phyloP scores from a whole-genome alignment of 2,113 vertebrate genomes.

The Urocynchramus pylzowi region DNA sequence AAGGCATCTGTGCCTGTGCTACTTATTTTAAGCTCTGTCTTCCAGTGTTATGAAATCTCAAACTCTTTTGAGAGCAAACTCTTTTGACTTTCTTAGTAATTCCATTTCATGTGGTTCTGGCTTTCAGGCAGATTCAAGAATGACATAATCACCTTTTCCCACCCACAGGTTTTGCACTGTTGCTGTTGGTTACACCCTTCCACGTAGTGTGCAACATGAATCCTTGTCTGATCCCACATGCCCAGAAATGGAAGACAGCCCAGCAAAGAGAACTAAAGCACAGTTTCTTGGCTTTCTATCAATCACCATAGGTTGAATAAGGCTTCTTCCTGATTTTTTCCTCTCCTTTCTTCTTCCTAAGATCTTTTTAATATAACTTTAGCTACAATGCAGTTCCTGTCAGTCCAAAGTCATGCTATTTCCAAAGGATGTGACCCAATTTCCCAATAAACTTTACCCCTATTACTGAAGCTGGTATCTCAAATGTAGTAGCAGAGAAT shows the following conservation, averaged over 20 bases:
- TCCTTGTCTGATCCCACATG: background rate
- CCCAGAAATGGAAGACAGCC: conserved; percentile 23
- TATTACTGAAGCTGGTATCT: background rate
- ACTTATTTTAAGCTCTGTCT: conserved; percentile 38
- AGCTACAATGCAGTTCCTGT: background rate
- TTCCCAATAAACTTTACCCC: background rate
- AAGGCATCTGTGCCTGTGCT: background rate
- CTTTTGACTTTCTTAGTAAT: conserved; percentile 17
- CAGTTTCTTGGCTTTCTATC: background rate
- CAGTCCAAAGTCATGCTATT: background rate
- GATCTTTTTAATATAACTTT: background rate
- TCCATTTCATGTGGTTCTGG: conserved; percentile 28
- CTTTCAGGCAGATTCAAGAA: conserved; percentile 21
- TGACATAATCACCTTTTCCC: background rate
- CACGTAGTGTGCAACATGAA: background rate
- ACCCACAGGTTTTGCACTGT: conserved; percentile 1
- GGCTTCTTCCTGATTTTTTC: background rate
- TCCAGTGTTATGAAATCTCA: conserved; percentile 6
- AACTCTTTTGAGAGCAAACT: background rate
- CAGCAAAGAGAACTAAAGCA: conserved; percentile 1
- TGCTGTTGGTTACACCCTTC: conserved; percentile 5
- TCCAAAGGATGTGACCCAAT: background rate
- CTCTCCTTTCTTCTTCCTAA: too few relatives aligned
- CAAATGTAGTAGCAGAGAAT: background rate
- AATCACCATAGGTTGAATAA: background rate